Evolutionary conservation across 2,888 invertebrate species (phyloP), one percentile per base, ranked within the genome.

Genomic region (Agonum fuliginosum): DNA sequence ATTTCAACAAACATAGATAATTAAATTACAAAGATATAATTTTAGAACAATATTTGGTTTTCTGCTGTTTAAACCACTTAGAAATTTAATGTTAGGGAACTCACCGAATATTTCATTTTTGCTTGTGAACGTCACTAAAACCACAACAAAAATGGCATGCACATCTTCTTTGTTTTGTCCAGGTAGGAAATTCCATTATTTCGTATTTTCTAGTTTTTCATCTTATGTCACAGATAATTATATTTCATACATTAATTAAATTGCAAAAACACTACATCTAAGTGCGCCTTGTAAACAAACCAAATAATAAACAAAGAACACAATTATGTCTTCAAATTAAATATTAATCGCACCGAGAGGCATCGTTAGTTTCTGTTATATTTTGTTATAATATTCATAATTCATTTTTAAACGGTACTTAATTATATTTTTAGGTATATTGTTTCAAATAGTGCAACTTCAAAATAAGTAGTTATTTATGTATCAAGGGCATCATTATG

Each of bases 161-260:
- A 8, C 19, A 19, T 17, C 19, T 48, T 19, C 19, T 48, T 8
- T 48, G 8, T 10, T 22, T 24, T 12, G 22, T n/a, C n/a, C n/a
- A n/a, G n/a, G n/a, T 12, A 27, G 58, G 58, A 34, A 62, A 30
- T 14, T 62, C 58, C 30, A 10, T 3, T 62, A 62, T 48, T 48
- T 48, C 17, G 10, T 48, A 14, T 62, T 62, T 54, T 54, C 24
- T 54, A 24, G n/a, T 5, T 54, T 54, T 24, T 22, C 51, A 22
- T 51, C 58, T 58, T 58, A 30, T 58, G 58, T 58, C 58, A 62
- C 17, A 27, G 2, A 1, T 24, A 54, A 54, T 62, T 62, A 62
- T 34, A 62, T 34, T 30, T 62, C 30, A 30, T 62, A 6, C 17
- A 5, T 27, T 17, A 62, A 62, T 62, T 62, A 62, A 62, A 62